Evolutionary conservation across 2,888 invertebrate species (phyloP), one percentile per base, ranked within the genome.

Genomic region (Malthinus flaveolus): DNA sequence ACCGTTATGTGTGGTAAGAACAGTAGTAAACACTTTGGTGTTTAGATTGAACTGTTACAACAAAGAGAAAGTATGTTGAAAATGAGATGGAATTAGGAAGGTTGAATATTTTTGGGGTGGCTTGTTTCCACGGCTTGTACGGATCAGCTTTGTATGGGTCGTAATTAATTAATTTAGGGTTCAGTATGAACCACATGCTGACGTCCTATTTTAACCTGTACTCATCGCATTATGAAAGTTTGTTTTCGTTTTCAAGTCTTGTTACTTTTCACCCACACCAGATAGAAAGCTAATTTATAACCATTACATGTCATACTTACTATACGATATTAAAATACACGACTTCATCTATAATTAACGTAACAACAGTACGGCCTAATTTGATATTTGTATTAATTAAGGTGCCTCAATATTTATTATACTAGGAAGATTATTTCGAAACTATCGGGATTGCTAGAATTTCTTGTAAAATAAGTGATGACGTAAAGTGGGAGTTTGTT

Each of bases 121-220:
- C 42, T 47, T 50, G 59, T 56, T 53, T 60, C 49, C 37, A 56
- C 42, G 53, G 50, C 49, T 54, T 51, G 49, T 48, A 45, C 39
- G 59, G 62, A 62, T 62, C 56, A 60, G 50, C 49, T 37, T 61
- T 63, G 60, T 63, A 63, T 63, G 61, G 63, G 61, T 61, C 59
- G 66, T 66, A 66, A 66, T 64, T 66, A 66, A 66, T 66, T 66
- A 64, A 64, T 64, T 64, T 60, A 54, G 59, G 61, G 51, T 61
- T 57, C 58, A 56, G 59, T 56, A 49, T 56, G 59, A 59, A 59
- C 62, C 59, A 59, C 59, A 52, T 49, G 62, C 62, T 55, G 62
- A 59, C 62, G 55, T 51, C 35, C 51, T 48, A 48, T 55, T 61
- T 61, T 50, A 56, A 52, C 55, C 55, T 39, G 32, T 46, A 33